Base-by-base conservation (phyloP, 2,113 vertebrate genomes). In the Illadopsis cleaveri region DNA sequence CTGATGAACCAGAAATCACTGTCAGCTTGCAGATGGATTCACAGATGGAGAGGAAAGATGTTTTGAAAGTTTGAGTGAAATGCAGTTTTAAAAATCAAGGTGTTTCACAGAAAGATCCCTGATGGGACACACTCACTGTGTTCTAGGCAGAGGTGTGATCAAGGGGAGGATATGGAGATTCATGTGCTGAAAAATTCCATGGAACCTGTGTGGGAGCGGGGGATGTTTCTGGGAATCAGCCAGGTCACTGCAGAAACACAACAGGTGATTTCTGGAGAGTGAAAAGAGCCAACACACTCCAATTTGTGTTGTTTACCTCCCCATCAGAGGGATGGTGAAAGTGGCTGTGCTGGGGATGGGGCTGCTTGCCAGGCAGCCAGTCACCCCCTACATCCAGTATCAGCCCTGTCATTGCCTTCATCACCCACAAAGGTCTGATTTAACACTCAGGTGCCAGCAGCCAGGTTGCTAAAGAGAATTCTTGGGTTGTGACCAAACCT, bases 241-340 rank as follows among this genome's bases (percentile, higher is more conserved):
- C 77, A 72, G 50, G 42, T 12, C 48, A 64, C 2, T 11, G 44
- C 78, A 83, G 37, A 84, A 81, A 80, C 1, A 4, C 0, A 0
- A 30, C 70, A 85, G 83, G 23, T 58, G 33, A 28, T 48, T 76
- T 88, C 60, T 66, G 51, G 27, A 33, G 42, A 66, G 37, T n/a
- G 71, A 78, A 12, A 75, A 0, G 47, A 90, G 51, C 28, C 17
- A 57, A 53, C 18, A 30, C 13, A 23, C 25, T 57, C 24, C 15
- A 31, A n/a, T 33, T 75, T n/a, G 18, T 15, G 10, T 50, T 57
- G 11, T 78, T 83, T 75, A 62, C 6, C 2, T 75, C 13, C 12
- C 13, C 21, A 15, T 61, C 45, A 44, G 45, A 78, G 9, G n/a
- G 45, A 61, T 31, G 65, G 42, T 66, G 61, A 62, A 33, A 56